Percentiles rank a stretch among this genome's conserved stretches.
phyloP scores from a whole-genome alignment of 2,797 vertebrate genomes.

The Clarias laeviceps region DNA sequence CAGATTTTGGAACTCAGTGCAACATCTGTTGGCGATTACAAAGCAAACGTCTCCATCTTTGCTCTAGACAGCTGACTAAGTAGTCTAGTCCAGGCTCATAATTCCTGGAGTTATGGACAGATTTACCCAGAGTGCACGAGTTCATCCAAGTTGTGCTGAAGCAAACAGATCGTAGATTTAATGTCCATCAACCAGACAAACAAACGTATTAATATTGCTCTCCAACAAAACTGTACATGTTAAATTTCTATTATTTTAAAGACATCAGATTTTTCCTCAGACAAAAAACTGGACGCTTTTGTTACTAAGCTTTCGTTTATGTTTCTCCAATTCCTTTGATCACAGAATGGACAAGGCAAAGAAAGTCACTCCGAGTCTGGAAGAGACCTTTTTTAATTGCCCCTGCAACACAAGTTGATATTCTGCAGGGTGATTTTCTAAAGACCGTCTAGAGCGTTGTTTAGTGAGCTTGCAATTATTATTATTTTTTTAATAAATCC shows the following conservation, averaged over 20 bases:
- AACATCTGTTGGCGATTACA: slow-evolving; percentile 35
- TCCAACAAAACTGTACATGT: background rate
- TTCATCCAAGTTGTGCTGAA: slow-evolving; percentile 6
- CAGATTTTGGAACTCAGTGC: slow-evolving; percentile 15
- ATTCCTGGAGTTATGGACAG: slow-evolving; percentile 18
- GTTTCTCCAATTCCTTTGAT: background rate
- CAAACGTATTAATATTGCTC: background rate
- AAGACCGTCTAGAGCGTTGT: background rate
- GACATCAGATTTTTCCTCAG: background rate
- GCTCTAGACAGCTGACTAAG: slow-evolving; percentile 31
- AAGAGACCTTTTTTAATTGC: background rate
- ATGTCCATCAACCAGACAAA: background rate
- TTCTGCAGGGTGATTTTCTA: slow-evolving; percentile 8
- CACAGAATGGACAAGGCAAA: background rate
- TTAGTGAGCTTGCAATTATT: background rate
- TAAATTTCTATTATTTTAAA: background rate
- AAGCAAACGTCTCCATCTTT: slow-evolving; percentile 30
- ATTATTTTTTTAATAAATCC: background rate
- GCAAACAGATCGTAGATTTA: background rate
- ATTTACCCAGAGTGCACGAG: slow-evolving; percentile 7
- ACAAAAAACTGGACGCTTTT: background rate
- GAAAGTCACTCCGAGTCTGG: background rate
- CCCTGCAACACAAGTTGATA: background rate
- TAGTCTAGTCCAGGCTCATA: slow-evolving; percentile 27
- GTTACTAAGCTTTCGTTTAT: background rate